Percentiles rank a stretch among this genome's conserved stretches.
These are phyloP conservation scores for Tribolium madens DNA, from an alignment of 1,140 invertebrate species.

Conservation along the genomic window DNA sequence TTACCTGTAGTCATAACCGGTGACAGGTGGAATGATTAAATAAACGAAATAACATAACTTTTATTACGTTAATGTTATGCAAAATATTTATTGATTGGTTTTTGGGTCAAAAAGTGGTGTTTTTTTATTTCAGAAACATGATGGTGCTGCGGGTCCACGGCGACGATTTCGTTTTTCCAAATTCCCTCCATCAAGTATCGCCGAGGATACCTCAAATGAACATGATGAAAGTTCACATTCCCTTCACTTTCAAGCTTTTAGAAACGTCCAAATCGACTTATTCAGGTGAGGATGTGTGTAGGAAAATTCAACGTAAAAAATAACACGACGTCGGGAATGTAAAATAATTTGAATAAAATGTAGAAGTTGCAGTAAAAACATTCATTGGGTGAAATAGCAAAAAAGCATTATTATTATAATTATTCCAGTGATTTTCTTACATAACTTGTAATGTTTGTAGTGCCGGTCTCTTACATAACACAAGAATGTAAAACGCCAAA, in stretches of 20 bases:
- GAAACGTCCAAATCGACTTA: slow-evolving; percentile 70
- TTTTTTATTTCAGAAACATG: slow-evolving; percentile 75
- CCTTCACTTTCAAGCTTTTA: slow-evolving; percentile 81
- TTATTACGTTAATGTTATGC: background rate
- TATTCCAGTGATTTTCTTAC: background rate
- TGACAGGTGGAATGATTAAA: background rate
- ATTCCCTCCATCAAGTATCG: slow-evolving; percentile 69
- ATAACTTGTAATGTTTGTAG: background rate
- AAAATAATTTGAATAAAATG: background rate
- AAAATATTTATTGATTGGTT: slow-evolving; percentile 6
- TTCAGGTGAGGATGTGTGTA: slow-evolving; percentile 60
- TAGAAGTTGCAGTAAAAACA: too few relatives aligned
- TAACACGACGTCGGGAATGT: background rate
- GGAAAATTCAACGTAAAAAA: background rate
- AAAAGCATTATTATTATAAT: too few relatives aligned
- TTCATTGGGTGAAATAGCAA: too few relatives aligned
- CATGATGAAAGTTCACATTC: slow-evolving; percentile 85
- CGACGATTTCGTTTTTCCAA: slow-evolving; percentile 76
- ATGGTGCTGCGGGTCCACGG: slow-evolving; percentile 79
- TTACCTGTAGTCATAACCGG: background rate
- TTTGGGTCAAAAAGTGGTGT: background rate
- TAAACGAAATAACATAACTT: background rate
- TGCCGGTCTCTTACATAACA: background rate
- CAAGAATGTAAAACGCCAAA: background rate
- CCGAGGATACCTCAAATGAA: slow-evolving; percentile 79